Evolutionary conservation across 2,888 invertebrate genomes (phyloP).

Genomic region (Volucella inflata): DNA sequence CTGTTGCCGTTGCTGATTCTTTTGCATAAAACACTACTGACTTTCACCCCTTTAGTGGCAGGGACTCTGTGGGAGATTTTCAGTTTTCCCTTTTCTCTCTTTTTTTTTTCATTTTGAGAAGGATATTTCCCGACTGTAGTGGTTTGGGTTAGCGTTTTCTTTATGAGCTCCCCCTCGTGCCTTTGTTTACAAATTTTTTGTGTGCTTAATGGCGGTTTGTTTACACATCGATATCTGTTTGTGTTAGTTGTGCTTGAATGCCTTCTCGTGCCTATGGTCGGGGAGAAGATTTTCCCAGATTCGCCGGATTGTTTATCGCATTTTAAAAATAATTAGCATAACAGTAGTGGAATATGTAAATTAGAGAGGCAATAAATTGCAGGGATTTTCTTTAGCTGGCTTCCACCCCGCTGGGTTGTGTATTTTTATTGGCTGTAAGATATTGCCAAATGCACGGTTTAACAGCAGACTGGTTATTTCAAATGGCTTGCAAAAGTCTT

Average conservation of each 20-base stretch:
- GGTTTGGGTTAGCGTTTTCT: slow-evolving; percentile 1
- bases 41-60: too few relatives aligned
- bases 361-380: slow-evolving; percentile 18
- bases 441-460: neutral
- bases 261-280: slow-evolving; percentile 12
- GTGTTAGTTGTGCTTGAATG: slow-evolving; percentile 41
- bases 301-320: slow-evolving; percentile 47
- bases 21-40: neutral
- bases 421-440: slow-evolving; percentile 23
- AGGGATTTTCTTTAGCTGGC: slow-evolving; percentile 29
- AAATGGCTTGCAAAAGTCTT: neutral
- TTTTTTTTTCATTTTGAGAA: neutral
- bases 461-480: slow-evolving; percentile 17
- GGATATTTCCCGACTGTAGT: neutral
- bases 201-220: slow-evolving; percentile 37
- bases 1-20: neutral
- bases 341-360: slow-evolving; percentile 39
- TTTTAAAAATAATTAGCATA: slow-evolving; percentile 54
- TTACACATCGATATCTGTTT: slow-evolving; percentile 47
- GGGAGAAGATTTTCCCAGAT: slow-evolving; percentile 36
- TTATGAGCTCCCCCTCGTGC: neutral
- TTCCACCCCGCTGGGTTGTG: slow-evolving; percentile 2
- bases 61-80: too few relatives aligned
- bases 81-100: too few relatives aligned
- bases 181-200: slow-evolving; percentile 43